These are phyloP conservation scores for Lutjanus erythropterus DNA, from an alignment of 2,113 vertebrate species.

Conservation along the genomic window DNA sequence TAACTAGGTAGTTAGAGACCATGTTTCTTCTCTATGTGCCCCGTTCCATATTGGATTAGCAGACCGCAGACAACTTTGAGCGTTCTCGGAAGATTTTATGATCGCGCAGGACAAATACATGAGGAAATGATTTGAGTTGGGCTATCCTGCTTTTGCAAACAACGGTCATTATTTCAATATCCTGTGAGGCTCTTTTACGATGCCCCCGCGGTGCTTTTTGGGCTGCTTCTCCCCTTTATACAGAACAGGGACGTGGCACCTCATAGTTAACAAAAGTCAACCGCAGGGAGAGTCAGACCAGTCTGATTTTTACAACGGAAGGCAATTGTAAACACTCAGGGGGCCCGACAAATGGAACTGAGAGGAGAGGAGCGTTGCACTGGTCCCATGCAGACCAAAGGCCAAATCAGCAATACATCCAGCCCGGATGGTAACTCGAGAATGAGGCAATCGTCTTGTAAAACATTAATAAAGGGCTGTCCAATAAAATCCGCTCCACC, in stretches of 20 bases:
- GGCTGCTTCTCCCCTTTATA: constrained; percentile 48
- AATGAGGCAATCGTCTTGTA: constrained; percentile 63
- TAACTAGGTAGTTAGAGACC: constrained; percentile 71
- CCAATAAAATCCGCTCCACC: constrained; percentile 53
- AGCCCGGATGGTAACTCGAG: constrained; percentile 53
- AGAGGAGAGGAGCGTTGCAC: constrained; percentile 28
- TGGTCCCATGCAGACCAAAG: constrained; percentile 29
- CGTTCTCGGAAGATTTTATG: constrained; percentile 78
- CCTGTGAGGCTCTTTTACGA: constrained; percentile 78
- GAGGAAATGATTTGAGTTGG: constrained; percentile 79
- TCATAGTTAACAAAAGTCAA: constrained; percentile 64
- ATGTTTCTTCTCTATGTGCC: constrained; percentile 61
- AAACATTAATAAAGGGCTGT: constrained; percentile 66
- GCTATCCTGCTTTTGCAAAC: constrained; percentile 69
- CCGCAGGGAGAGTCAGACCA: constrained; percentile 50
- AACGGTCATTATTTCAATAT: constrained; percentile 81
- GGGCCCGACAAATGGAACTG: constrained; percentile 47
- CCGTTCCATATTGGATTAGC: constrained; percentile 77
- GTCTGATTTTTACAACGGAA: constrained; percentile 68
- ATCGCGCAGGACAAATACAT: constrained; percentile 68
- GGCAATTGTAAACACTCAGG: constrained; percentile 68
- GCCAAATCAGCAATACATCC: constrained; percentile 51
- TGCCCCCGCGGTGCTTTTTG: constrained; percentile 53
- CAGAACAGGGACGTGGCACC: constrained; percentile 56
- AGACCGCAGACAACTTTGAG: constrained; percentile 75